Conservation (phyloP, 1,140 invertebrate species). For the Bombus picipes region DNA sequence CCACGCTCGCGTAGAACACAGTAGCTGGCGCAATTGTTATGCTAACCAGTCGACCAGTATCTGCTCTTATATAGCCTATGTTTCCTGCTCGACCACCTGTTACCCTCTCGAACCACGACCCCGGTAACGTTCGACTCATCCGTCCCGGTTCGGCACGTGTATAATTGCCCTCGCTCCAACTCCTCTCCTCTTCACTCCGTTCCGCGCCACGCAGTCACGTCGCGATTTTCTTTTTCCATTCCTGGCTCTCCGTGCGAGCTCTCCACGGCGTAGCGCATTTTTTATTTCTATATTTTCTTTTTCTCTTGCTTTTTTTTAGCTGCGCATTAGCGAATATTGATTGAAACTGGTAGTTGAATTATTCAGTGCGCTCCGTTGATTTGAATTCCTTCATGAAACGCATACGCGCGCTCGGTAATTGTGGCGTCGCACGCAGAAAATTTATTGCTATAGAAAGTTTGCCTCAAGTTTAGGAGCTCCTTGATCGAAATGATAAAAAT, state of each 20-base stretch:
- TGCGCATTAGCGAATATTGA: slow-evolving; percentile 30
- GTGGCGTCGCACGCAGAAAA: slow-evolving; percentile 12
- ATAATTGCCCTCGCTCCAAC: slow-evolving; percentile 40
- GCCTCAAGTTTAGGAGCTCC: background rate
- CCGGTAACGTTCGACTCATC: slow-evolving; percentile 61
- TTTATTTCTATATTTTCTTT: background rate
- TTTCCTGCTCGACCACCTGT: slow-evolving; percentile 81
- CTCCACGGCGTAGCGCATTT: background rate
- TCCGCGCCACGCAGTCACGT: background rate
- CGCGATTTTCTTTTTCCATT: background rate
- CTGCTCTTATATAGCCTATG: slow-evolving; percentile 79
- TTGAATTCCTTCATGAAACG: slow-evolving; percentile 21
- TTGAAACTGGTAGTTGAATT: slow-evolving; percentile 18
- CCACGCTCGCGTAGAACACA: slow-evolving; percentile 65
- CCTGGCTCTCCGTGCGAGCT: background rate
- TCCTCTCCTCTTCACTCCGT: background rate
- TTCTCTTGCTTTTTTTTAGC: background rate
- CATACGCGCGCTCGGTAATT: slow-evolving; percentile 6
- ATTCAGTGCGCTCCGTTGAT: slow-evolving; percentile 18
- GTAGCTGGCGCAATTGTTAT: slow-evolving; percentile 80
- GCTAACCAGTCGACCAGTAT: slow-evolving; percentile 80
- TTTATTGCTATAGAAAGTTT: slow-evolving; percentile 14
- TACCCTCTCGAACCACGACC: slow-evolving; percentile 76
- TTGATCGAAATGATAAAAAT: background rate
- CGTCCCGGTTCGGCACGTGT: slow-evolving; percentile 60